Evolutionary conservation across 2,888 invertebrate species (phyloP), one percentile per base, ranked within the genome.

Genomic region (Acleris holmiana): DNA sequence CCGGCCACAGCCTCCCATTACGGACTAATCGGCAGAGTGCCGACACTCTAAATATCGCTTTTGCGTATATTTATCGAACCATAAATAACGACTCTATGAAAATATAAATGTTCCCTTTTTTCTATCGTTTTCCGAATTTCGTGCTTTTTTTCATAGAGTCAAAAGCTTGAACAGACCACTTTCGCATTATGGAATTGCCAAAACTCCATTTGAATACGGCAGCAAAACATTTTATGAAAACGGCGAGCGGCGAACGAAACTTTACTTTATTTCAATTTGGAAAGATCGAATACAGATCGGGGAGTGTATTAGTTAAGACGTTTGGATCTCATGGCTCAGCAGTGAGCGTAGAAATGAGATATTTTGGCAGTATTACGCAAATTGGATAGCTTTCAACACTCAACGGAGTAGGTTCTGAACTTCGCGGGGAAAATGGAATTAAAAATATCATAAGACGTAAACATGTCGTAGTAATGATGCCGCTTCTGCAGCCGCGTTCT

Each of bases 381-480:
- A 92, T 92, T 92, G 92, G 92, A 92, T 92, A 91, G 92, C 92
- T 92, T 92, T 92, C 92, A 91, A 92, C 92, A 92, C 92, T 92
- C 92, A 86, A 89, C 91, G 88, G 86, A 90, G 91, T 91, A 91
- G 87, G 89, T 90, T 91, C 86, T 85, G 88, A 92, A 92, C 86
- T 92, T 91, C 86, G 90, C 84, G 86, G 85, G 86, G 86, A 85
- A 90, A 90, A 92, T 92, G 91, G 91, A 92, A 92, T 92, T 92
- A 92, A 92, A 92, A 91, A 92, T 91, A 91, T 91, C 86, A 90
- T 91, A 88, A 88, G 88, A 90, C 77, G 89, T 89, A 91, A 90
- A 90, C 88, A 89, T 87, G 88, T 88, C 79, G 76, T 74, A 76
- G 85, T 91, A 88, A 91, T 88, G 91, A 91, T 88, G 91, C 83